Conservation (phyloP, 2,113 vertebrate genomes). For the Loxodonta africana region DNA sequence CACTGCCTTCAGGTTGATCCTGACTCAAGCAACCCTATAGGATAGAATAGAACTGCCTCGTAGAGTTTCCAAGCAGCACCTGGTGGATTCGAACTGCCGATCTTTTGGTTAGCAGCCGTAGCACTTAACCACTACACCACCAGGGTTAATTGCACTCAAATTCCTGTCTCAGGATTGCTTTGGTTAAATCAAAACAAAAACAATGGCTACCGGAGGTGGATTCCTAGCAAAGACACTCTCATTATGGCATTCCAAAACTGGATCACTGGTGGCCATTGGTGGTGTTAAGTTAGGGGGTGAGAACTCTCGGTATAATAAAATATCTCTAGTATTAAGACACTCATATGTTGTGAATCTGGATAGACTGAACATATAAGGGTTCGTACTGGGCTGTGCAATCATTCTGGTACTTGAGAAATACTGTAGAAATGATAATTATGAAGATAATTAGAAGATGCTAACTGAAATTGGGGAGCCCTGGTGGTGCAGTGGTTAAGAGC, state of each 20-base stretch:
- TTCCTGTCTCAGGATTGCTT: not conserved
- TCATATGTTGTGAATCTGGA: not conserved
- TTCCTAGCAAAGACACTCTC: not conserved
- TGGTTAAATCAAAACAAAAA: not conserved
- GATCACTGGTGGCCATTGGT: not conserved
- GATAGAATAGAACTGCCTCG: too few relatives aligned
- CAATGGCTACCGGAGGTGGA: not conserved
- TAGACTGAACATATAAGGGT: not conserved
- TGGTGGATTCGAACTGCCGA: too few relatives aligned
- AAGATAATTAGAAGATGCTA: not conserved
- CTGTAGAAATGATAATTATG: not conserved
- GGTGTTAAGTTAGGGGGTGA: not conserved
- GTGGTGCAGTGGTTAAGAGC: too few relatives aligned
- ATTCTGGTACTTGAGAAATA: not conserved
- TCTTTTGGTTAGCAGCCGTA: too few relatives aligned
- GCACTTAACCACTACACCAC: too few relatives aligned
- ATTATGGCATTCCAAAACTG: not conserved
- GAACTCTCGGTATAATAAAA: not conserved
- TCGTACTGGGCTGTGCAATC: not conserved
- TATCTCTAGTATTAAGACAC: not conserved
- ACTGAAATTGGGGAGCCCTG: not conserved
- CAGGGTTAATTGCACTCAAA: too few relatives aligned
- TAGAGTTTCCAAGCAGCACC: too few relatives aligned
- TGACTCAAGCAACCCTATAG: too few relatives aligned
- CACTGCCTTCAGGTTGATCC: too few relatives aligned